Base-by-base conservation (phyloP, 2,888 invertebrate species). In the Acanthosoma haemorrhoidale region DNA sequence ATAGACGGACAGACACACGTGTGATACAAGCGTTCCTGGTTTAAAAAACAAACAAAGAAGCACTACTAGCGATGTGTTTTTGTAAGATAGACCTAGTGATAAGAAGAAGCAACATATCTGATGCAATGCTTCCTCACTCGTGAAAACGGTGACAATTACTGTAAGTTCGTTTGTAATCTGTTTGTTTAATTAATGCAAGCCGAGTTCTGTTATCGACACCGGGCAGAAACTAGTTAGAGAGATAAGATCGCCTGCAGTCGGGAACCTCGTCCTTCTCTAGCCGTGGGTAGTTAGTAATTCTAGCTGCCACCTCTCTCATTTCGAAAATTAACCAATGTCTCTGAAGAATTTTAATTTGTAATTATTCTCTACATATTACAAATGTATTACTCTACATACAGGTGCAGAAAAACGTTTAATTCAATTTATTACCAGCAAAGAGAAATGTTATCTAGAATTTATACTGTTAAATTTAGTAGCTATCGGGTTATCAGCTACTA, bases 171-270 rank as follows among this genome's bases (percentile, higher is more conserved):
- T n/a, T n/a, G n/a, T n/a, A n/a, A 51, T 51, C n/a, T 51, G 29
- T 51, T 51, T 51, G 51, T 51, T 25, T 51, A 51, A 51, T 51
- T 51, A 51, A 51, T 51, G 25, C 29, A 51, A 51, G 18, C 25
- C 51, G 51, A n/a, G 4, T 51, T 25, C 51, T 51, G 51, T 51
- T 51, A 51, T n/a, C n/a, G n/a, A n/a, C n/a, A n/a, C n/a, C n/a
- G n/a, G 51, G 51, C 13, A 25, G 51, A 11, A 25, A 51, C 51
- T 51, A 51, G 51, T 25, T 21, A 25, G 21, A 51, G 29, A 51
- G 51, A 51, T 51, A 51, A 51, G n/a, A 51, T 51, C 51, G 29
- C 25, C 6, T 21, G 51, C 29, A n/a, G n/a, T n/a, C 25, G 25
- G 29, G 51, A 25, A n/a, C 25, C 51, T 51, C 51, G 51, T 51